Evolutionary conservation across 2,113 vertebrate genomes (phyloP), one percentile per base, ranked within the genome.

Genomic region (Eleginops maclovinus): DNA sequence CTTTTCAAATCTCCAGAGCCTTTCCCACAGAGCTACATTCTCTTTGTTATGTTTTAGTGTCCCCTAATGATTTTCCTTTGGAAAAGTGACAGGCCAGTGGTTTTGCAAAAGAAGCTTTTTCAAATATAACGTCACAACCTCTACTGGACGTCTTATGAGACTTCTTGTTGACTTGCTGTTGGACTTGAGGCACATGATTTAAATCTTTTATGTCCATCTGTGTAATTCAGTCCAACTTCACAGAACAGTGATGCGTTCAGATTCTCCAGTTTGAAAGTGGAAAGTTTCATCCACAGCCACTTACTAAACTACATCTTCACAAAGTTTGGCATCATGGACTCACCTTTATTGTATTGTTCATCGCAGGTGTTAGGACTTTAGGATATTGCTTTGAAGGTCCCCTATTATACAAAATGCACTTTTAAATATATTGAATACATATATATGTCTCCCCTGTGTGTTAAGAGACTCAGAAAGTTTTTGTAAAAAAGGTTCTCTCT

Each of bases 261-360:
- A 81, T 91, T 86, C 87, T 77, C 72, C 28, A 80, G 62, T 73
- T 58, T 86, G 72, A 86, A 87, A 90, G 82, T 89, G 80, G 90
- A 92, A 91, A 88, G 51, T 75, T 79, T 89, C 86, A 86, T 82
- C 62, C 56, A 51, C 64, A 62, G 79, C 87, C 70, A 79, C 85
- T 69, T 26, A 73, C 71, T 87, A 36, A 36, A 36, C 31, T 36
- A 36, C 31, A 36, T 36, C 6, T 36, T 36, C 31, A 36, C 31
- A 36, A 14, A 53, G 55, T 5, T 58, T 75, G 56, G 21, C 60
- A 36, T 51, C 26, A 19, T 6, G 53, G 3, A 60, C 44, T 58
- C 55, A 56, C 5, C 0, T 26, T 65, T 22, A 40, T 15, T 9
- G 7, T 49, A 19, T 71, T 78, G 74, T 36, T 8, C 31, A 8